A percentile compares a stretch with the other conserved stretches of the same genome.
These are phyloP conservation scores for Acleris sparsana DNA, from an alignment of 2,888 invertebrate species.

Conservation along the genomic window DNA sequence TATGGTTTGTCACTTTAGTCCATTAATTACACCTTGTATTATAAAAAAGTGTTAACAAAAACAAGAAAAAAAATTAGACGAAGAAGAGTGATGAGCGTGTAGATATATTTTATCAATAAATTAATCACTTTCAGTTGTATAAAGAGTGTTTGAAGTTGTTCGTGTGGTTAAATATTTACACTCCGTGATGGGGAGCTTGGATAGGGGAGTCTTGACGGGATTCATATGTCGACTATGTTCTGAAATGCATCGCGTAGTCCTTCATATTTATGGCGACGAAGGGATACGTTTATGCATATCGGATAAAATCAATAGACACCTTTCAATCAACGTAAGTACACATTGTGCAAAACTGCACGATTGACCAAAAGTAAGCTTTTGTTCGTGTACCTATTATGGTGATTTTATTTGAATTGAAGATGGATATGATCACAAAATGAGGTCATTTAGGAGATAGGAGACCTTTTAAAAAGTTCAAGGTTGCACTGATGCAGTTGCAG, in stretches of 20 bases:
- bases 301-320: slow-evolving; percentile 91
- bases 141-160: too few species aligned
- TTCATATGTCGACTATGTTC: slow-evolving; percentile 94
- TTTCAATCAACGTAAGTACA: slow-evolving; percentile 89
- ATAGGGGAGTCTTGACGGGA: slow-evolving; percentile 90
- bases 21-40: slow-evolving; percentile 9
- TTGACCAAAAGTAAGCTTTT: too few species aligned
- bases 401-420: too few species aligned
- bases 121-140: too few species aligned
- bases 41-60: slow-evolving; percentile 37
- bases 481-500: too few species aligned
- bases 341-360: neutral
- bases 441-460: too few species aligned
- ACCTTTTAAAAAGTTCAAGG: too few species aligned
- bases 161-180: slow-evolving; percentile 4
- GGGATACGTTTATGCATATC: slow-evolving; percentile 89
- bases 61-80: slow-evolving; percentile 27
- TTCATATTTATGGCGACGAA: slow-evolving; percentile 92
- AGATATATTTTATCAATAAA: neutral
- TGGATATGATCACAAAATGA: too few species aligned
- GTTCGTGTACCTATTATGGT: too few species aligned
- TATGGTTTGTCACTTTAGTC: slow-evolving; percentile 15
- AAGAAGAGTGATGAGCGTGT: slow-evolving; percentile 13
- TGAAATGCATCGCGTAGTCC: slow-evolving; percentile 92
- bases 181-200: slow-evolving; percentile 90